Base-by-base conservation (phyloP, 1,140 invertebrate species). In the Aphaenogaster ashmeadi region DNA sequence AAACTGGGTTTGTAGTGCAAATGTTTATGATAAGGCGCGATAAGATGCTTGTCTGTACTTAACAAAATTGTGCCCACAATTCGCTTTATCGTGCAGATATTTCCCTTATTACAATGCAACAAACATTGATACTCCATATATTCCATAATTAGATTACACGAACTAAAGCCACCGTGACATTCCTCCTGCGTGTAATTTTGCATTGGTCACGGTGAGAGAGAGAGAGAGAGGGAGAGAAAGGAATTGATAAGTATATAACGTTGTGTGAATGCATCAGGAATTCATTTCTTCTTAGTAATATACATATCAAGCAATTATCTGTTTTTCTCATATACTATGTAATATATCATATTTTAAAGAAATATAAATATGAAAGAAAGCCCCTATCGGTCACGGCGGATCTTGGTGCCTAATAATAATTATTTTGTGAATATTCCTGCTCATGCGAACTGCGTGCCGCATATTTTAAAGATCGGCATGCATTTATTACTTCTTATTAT, bases 31-130 rank as follows among this genome's bases (percentile, higher is more conserved):
- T 81, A 71, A 87, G 27, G 1, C 33, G 47, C 44, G 64, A 67
- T 80, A 80, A 80, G 50, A 18, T 58, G 60, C 60, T 87, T 80
- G 69, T 81, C 85, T 66, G 15, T 21, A 38, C 52, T 71, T 87
- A 11, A 79, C 38, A 18, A 79, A 79, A 41, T 78, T 52, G n/a
- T 44, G 50, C 21, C 83, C 13, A 44, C 62, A 18, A 77, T 38
- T 62, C 18, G 18, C 7, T 79, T 79, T 66, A 78, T 66, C 72
- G 21, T 21, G 18, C 11, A 58, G 36, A 77, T 77, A 38, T 41
- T 54, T 38, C 64, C 38, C 13, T 44, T n/a, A 69, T 54, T 69
- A 1, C 1, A 2, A 66, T 47, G 21, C 38, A 15, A 36, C 13
- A 64, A 78, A 80, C 9, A 64, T 79, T 8, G 60, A 79, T 64